Base-by-base conservation (phyloP, 1,140 invertebrate genomes). In the Bombus confusus region DNA sequence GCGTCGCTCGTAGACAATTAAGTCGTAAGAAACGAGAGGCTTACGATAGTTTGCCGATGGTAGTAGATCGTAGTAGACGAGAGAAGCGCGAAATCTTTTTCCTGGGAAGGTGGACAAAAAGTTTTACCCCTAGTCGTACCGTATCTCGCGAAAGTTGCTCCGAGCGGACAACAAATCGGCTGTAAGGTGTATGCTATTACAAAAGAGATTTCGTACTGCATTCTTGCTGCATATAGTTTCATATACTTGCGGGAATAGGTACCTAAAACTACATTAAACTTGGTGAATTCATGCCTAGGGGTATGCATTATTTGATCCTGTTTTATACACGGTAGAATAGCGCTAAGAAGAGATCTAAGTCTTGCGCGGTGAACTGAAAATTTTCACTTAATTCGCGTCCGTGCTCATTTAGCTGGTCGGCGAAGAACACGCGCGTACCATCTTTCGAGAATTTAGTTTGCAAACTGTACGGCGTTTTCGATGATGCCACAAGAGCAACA, bases 81-180 rank as follows among this genome's bases (percentile, higher is more conserved):
- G 10, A 25, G 43, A 59, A 52, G 13, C 39, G 76, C 59, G 80
- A 69, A 68, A 88, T 86, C 84, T 66, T 83, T 83, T 73, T n/a
- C 71, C 64, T 66, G 22, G 84, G 18, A 43, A 80, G 80, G 68
- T 64, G 57, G 78, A 62, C 77, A 15, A 77, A 89, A 90, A 90
- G 59, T 89, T 90, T 87, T 72, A 82, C 81, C 69, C 88, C 73
- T 89, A 89, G 87, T 90, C 88, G 88, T 83, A 86, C 71, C 85
- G 87, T 90, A 90, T 90, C 89, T 90, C 75, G 88, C 41, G 78
- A 83, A 84, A 90, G 66, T 89, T 82, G 82, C 69, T 77, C 31
- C 79, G 52, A 87, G 71, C 85, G 66, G 64, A 79, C 89, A 87
- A 90, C 88, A 90, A 90, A 90, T 90, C 88, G 89, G 86, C 86